Conservation (phyloP, 2,888 invertebrate species). For the Pimpla rufipes region DNA sequence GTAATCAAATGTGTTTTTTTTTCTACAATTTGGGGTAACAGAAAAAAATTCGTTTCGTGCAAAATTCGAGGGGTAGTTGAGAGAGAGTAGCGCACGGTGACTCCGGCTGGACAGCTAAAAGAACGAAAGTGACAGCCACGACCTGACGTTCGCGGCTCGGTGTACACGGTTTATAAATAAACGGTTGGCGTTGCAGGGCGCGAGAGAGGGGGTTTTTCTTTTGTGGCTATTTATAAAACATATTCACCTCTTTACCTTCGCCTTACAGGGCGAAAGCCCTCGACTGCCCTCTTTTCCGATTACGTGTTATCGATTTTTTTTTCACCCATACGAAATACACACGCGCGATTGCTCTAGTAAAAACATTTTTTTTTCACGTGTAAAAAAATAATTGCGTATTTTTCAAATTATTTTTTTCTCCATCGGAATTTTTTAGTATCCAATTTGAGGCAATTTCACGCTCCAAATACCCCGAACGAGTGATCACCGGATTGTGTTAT, state of each 20-base stretch:
- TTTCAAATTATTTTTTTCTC: background rate
- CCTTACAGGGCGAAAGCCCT: slow-evolving; percentile 57
- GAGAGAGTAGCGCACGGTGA: background rate
- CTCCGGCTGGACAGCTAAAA: slow-evolving; percentile 13
- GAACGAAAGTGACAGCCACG: slow-evolving; percentile 31
- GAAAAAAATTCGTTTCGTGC: too few relatives aligned
- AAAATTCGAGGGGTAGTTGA: background rate
- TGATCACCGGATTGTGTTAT: too few relatives aligned
- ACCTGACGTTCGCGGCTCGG: slow-evolving; percentile 34
- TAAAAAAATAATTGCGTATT: background rate
- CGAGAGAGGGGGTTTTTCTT: slow-evolving; percentile 54
- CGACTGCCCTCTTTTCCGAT: slow-evolving; percentile 48
- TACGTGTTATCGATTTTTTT: slow-evolving; percentile 33
- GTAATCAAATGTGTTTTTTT: too few relatives aligned
- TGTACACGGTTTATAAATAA: slow-evolving; percentile 53
- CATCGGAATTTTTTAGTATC: background rate
- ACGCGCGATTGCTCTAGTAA: background rate
- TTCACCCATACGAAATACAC: background rate
- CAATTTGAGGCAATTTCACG: background rate
- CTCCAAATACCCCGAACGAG: background rate
- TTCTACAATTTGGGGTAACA: too few relatives aligned
- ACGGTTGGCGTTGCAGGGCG: slow-evolving; percentile 32
- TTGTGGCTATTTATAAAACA: slow-evolving; percentile 61
- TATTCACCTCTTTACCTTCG: slow-evolving; percentile 58
- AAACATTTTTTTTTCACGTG: background rate